phyloP scores from a whole-genome alignment of 2,113 vertebrate genomes.

The Leptodactylus fuscus region DNA sequence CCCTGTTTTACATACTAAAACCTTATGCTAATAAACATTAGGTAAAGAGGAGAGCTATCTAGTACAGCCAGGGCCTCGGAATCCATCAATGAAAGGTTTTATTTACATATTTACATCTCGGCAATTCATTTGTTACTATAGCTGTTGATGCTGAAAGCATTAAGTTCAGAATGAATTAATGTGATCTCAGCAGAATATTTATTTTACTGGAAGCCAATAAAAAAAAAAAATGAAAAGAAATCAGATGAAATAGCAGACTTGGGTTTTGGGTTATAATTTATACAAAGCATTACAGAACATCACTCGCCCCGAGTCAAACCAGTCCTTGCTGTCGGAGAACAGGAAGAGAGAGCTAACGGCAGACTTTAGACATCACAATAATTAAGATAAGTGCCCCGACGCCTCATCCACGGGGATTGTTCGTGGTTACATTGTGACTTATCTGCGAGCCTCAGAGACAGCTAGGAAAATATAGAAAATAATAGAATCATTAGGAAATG shows the following conservation, averaged over 20 bases:
- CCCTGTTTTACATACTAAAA: slow-evolving; percentile 26
- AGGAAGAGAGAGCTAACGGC: slow-evolving; percentile 29
- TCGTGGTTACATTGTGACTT: neutral
- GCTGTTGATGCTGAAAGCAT: slow-evolving; percentile 44
- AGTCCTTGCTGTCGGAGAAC: slow-evolving; percentile 36
- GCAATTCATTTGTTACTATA: slow-evolving; percentile 46
- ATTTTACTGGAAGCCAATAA: slow-evolving; percentile 46
- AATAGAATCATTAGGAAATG: neutral
- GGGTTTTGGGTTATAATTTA: slow-evolving; percentile 49
- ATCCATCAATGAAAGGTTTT: slow-evolving; percentile 33
- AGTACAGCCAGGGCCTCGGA: neutral
- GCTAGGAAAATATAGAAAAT: neutral
- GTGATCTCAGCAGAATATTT: slow-evolving; percentile 48
- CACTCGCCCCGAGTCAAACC: slow-evolving; percentile 33
- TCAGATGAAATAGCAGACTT: slow-evolving; percentile 38
- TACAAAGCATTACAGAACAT: slow-evolving; percentile 41
- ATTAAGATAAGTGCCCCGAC: slow-evolving; percentile 53
- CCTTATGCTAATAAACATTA: slow-evolving; percentile 41
- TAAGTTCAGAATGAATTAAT: slow-evolving; percentile 48
- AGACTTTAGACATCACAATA: slow-evolving; percentile 24
- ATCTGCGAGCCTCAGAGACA: neutral
- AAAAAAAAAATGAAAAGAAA: slow-evolving; percentile 45
- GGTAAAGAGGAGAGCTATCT: neutral
- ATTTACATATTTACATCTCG: slow-evolving; percentile 37
- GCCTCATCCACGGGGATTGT: slow-evolving; percentile 42